Percentiles rank a stretch among this genome's conserved stretches.
Evolutionary conservation across 2,797 vertebrate genomes (phyloP).

Genomic region (Rhabdomys pumilio): DNA sequence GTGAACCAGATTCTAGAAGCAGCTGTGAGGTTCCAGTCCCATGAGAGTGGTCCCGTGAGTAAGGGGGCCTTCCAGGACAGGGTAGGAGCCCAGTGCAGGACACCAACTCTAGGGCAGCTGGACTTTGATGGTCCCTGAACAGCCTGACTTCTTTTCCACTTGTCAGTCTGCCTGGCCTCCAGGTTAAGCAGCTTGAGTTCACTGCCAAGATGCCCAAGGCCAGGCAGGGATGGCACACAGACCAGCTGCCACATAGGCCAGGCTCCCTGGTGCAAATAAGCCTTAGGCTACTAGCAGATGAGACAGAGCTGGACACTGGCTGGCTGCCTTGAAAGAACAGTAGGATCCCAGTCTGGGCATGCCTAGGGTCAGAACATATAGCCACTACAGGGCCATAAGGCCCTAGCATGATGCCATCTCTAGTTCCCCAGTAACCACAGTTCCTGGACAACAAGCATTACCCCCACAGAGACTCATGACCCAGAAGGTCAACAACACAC

Average conservation of each 20-base stretch:
- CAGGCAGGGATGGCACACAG: neutral
- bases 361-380: neutral
- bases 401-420: neutral
- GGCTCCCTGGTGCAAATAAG: neutral
- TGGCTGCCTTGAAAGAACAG: neutral
- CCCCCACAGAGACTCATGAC: neutral
- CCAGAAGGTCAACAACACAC: neutral
- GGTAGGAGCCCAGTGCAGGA: too few relatives aligned
- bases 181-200: neutral
- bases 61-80: neutral
- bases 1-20: neutral
- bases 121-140: neutral
- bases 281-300: neutral
- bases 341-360: neutral
- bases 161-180: neutral
- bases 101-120: neutral
- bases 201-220: neutral
- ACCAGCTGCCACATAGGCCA: neutral
- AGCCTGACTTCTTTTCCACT: neutral
- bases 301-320: neutral
- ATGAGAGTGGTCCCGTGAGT: neutral
- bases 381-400: fast-evolving
- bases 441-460: neutral
- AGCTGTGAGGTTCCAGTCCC: neutral
- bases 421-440: neutral